A percentile compares a stretch with the other conserved stretches of the same genome.
Conservation (phyloP, 2,113 vertebrate genomes). For the Hemiprocne comata region DNA sequence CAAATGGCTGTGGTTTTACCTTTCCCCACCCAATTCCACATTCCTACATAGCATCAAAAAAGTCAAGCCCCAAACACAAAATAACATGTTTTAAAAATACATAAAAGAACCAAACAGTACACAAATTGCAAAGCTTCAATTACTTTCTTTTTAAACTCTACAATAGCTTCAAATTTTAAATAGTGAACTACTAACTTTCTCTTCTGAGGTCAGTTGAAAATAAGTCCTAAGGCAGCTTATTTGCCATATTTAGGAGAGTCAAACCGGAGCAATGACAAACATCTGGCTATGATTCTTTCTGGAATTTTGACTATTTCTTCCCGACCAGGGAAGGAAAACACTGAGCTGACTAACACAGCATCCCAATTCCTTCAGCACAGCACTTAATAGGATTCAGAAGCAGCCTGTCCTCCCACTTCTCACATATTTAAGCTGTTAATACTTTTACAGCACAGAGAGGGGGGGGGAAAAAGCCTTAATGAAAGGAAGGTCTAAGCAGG, state of each 20-base stretch:
- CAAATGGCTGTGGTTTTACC: neutral
- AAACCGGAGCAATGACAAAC: conserved; percentile 65
- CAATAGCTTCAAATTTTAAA: conserved; percentile 42
- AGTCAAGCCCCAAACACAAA: conserved; percentile 39
- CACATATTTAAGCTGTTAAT: conserved; percentile 56
- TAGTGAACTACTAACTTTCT: conserved; percentile 69
- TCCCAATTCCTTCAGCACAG: neutral
- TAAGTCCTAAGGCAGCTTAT: conserved; percentile 53
- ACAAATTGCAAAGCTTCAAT: conserved; percentile 20
- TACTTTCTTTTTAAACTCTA: conserved; percentile 33
- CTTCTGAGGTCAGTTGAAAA: conserved; percentile 70
- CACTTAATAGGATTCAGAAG: conserved; percentile 46
- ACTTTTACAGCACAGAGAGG: neutral
- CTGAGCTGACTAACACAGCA: conserved; percentile 33
- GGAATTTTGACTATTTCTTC: conserved; percentile 75
- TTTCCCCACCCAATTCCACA: conserved; percentile 39
- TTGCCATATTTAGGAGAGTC: conserved; percentile 76
- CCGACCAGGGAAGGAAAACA: conserved; percentile 53
- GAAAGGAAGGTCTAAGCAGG: neutral
- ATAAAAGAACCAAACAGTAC: conserved; percentile 1
- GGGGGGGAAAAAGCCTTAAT: neutral
- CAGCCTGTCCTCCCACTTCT: conserved; percentile 26
- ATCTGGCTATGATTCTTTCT: conserved; percentile 74
- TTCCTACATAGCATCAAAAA: conserved; percentile 7
- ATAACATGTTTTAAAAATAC: conserved; percentile 50